These are phyloP conservation scores for Bombus sylvicola DNA, from an alignment of 1,140 invertebrate species.

Conservation along the genomic window DNA sequence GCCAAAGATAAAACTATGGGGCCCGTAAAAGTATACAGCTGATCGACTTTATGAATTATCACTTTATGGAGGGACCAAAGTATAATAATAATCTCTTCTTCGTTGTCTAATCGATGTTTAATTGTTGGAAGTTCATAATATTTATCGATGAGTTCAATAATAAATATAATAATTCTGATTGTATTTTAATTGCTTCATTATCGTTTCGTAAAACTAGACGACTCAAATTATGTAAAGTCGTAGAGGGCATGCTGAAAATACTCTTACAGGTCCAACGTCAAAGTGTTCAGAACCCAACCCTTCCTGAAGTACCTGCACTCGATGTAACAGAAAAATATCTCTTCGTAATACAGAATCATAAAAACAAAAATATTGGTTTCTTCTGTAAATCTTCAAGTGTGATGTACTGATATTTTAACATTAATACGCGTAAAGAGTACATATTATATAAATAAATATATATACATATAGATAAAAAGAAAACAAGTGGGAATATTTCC, in stretches of 20 bases:
- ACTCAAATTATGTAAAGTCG: not conserved
- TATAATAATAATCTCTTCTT: conserved; percentile 34
- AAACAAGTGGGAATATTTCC: conserved; percentile 25
- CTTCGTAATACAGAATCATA: conserved; percentile 30
- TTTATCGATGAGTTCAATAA: not conserved
- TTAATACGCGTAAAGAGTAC: conserved; percentile 25
- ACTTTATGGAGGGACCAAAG: conserved; percentile 68
- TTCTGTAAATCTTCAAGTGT: conserved; percentile 40
- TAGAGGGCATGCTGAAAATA: conserved; percentile 38
- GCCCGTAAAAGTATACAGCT: conserved; percentile 61
- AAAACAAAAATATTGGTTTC: conserved; percentile 37
- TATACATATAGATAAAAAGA: conserved; percentile 60
- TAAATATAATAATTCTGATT: not conserved
- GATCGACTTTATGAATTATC: conserved; percentile 50
- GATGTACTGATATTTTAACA: conserved; percentile 74
- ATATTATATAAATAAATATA: conserved; percentile 10
- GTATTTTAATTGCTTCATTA: not conserved
- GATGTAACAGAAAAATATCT: conserved; percentile 53
- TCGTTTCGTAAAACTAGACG: not conserved
- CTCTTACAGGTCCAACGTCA: conserved; percentile 69
- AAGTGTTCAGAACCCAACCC: conserved; percentile 73
- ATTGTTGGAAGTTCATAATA: conserved; percentile 7
- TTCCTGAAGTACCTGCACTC: conserved; percentile 75
- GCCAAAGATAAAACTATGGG: conserved; percentile 68
- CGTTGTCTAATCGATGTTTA: not conserved